Conservation (phyloP, 2,113 vertebrate species). For the Eublepharis macularius region DNA sequence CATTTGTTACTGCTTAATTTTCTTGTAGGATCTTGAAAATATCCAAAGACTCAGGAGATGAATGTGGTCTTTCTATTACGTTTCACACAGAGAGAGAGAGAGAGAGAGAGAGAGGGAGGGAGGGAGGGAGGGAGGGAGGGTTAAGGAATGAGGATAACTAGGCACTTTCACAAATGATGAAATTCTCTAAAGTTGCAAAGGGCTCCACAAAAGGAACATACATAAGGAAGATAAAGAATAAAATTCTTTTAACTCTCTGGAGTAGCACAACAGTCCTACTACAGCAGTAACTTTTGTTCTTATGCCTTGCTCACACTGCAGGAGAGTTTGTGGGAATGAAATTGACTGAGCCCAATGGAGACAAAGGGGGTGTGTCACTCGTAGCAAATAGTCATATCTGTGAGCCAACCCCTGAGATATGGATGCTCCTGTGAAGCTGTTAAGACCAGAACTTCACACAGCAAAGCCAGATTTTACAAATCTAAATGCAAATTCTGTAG, state of each 20-base stretch:
- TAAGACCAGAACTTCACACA: neutral
- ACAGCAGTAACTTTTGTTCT: neutral
- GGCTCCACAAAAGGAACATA: neutral
- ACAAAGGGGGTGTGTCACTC: slow-evolving; percentile 11
- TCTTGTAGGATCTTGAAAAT: slow-evolving; percentile 3
- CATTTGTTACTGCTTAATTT: neutral
- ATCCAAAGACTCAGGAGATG: neutral
- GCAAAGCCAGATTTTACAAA: neutral
- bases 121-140: neutral
- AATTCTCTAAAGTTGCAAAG: neutral
- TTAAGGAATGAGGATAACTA: neutral
- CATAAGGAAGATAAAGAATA: neutral
- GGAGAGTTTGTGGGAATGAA: neutral
- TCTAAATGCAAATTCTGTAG: neutral
- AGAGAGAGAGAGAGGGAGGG: too few relatives aligned
- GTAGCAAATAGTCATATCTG: neutral
- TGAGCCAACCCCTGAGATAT: neutral
- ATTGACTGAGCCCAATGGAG: neutral
- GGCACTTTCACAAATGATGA: neutral
- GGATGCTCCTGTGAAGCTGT: neutral
- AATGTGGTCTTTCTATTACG: neutral
- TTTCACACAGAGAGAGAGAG: neutral
- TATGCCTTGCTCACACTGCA: neutral
- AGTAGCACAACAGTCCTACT: neutral
- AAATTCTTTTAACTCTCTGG: neutral